phyloP scores from a whole-genome alignment of 2,797 vertebrate species.

The Salarias fasciatus region DNA sequence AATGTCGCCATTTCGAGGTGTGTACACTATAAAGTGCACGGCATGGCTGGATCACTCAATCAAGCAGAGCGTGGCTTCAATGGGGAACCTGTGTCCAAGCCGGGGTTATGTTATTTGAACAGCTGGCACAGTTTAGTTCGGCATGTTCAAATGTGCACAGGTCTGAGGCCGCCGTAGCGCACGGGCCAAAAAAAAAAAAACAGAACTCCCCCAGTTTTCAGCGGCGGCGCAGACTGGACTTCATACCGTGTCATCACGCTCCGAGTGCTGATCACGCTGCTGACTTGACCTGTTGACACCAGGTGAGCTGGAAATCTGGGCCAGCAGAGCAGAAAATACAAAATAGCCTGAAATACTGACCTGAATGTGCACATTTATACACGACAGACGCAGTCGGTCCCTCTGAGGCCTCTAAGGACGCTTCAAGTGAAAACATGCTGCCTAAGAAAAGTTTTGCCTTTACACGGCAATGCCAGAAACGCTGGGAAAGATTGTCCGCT shows the following conservation, averaged over 20 bases:
- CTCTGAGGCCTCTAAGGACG: too few relatives aligned
- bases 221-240: constrained; percentile 48
- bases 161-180: constrained; percentile 66
- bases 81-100: constrained; percentile 76
- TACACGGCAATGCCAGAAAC: too few relatives aligned
- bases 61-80: constrained; percentile 74
- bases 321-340: constrained; percentile 19
- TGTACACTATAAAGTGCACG: constrained; percentile 79
- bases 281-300: constrained; percentile 36
- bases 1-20: constrained; percentile 82
- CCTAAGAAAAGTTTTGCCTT: too few relatives aligned
- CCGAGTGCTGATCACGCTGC: constrained; percentile 29
- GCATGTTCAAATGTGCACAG: constrained; percentile 77
- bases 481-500: too few relatives aligned
- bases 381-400: too few relatives aligned
- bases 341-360: neutral
- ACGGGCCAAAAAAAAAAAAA: constrained; percentile 58
- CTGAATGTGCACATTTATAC: too few relatives aligned
- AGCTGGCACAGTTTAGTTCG: constrained; percentile 83
- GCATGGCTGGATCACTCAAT: constrained; percentile 78
- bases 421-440: too few relatives aligned
- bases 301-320: constrained; percentile 7
- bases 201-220: constrained; percentile 52
- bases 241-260: constrained; percentile 53
- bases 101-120: constrained; percentile 79